Base-by-base conservation (phyloP, 2,797 vertebrate genomes). In the Potorous gilbertii region DNA sequence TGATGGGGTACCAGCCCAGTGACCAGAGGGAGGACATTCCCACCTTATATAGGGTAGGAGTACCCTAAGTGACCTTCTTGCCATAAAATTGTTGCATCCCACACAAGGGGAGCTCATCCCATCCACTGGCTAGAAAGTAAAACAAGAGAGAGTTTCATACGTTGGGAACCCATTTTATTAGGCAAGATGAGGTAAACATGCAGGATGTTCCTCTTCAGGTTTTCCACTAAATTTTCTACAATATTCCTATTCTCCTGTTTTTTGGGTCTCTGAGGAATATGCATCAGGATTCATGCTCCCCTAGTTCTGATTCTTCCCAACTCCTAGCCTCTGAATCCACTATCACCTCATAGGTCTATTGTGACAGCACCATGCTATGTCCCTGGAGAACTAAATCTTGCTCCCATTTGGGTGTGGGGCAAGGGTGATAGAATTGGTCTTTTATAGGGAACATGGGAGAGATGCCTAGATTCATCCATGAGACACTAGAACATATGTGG, bases 341-440 rank as follows among this genome's bases (percentile, higher is more conserved):
- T 94, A 24, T 95, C 91, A 91, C 24, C n/a, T 91, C 94, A 93
- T 10, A 46, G 14, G 46, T 56, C 55, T 74, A 62, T 74, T 94
- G 59, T 95, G 59, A 91, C 29, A 54, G 92, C 92, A 55, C 40
- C 4, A 18, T 5, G 18, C 90, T 57, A 54, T 2, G 91, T 34
- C 18, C 24, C 55, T 5, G 0, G 66, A 27, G 55, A 28, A 62
- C 31, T 34, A 62, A 62, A 34, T 62, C 31, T 62, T 31, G 3
- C 59, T 62, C 14, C 31, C 29, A 59, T 59, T 62, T 13, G 56
- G 56, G 56, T 4, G 55, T 52, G 31, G 34, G 21, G 52, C 59
- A 74, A 5, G 52, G 21, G 11, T 59, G 29, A 12, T n/a, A 89
- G 93, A 56, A 93, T 8, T 21, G 24, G n/a, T 50, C 31, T 90